phyloP scores from a whole-genome alignment of 2,888 invertebrate species.

The Cacoxenus indagator region DNA sequence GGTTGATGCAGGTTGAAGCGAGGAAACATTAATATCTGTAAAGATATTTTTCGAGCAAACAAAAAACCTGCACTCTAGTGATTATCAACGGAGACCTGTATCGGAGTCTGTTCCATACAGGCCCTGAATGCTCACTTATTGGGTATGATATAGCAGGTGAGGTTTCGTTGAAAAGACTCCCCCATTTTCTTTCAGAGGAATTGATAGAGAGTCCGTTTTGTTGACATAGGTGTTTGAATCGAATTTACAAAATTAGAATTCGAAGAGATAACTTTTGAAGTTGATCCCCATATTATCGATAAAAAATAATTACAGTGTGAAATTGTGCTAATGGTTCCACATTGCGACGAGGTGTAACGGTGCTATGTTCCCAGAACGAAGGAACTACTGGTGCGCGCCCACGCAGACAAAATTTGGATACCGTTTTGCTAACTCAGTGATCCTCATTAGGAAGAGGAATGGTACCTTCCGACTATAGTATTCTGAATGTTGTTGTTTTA shows the following conservation, averaged over 20 bases:
- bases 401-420: too few relatives aligned
- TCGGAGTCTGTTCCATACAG: constrained; percentile 18
- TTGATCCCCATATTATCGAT: background rate
- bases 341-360: background rate
- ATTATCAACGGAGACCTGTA: constrained; percentile 29
- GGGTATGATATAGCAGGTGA: background rate
- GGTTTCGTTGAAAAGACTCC: background rate
- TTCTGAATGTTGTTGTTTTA: too few relatives aligned
- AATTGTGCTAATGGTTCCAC: background rate
- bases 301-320: background rate
- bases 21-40: too few relatives aligned
- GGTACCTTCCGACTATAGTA: constrained; percentile 22
- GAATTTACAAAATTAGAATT: background rate
- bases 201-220: too few relatives aligned
- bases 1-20: too few relatives aligned
- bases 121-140: constrained; percentile 2
- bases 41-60: background rate
- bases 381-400: too few relatives aligned
- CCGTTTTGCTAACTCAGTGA: constrained; percentile 21
- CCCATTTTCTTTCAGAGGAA: background rate
- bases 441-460: constrained; percentile 22
- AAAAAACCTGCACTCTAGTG: constrained; percentile 23
- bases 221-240: too few relatives aligned
- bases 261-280: background rate
- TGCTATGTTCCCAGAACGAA: background rate